A percentile compares a stretch with the other conserved stretches of the same genome.
Conservation (phyloP, 1,140 invertebrate genomes). For the Oedothorax gibbosus region DNA sequence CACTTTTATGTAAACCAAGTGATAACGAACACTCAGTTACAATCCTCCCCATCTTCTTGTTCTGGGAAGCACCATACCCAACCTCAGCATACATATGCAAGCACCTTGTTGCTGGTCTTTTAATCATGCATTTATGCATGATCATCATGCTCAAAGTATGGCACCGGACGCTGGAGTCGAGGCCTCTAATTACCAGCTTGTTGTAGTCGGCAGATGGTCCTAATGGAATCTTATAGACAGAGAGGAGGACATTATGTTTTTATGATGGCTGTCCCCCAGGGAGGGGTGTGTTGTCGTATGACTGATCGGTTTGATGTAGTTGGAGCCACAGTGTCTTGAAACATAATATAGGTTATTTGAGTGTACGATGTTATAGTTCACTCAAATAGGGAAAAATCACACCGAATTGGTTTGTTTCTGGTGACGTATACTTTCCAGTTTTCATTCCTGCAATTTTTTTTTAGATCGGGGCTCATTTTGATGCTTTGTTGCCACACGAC, state of each 20-base stretch:
- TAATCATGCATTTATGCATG: constrained; percentile 33
- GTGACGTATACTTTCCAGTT: no score
- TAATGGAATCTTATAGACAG: constrained; percentile 43
- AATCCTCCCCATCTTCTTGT: neutral
- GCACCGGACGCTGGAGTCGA: constrained; percentile 2
- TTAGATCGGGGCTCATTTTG: no score
- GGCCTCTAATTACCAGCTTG: constrained; percentile 14
- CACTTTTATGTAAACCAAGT: neutral
- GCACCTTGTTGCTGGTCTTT: neutral
- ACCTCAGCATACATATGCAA: constrained; percentile 22
- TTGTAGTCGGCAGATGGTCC: constrained; percentile 7
- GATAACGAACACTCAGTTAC: neutral
- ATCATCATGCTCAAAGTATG: neutral
- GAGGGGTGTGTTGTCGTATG: neutral
- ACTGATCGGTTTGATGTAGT: neutral
- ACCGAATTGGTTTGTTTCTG: no score
- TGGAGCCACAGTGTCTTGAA: no score
- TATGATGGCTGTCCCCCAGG: neutral
- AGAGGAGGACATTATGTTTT: constrained; percentile 8
- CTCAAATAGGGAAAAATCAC: no score
- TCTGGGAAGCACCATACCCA: neutral
- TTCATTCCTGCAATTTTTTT: no score
- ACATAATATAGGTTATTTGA: no score
- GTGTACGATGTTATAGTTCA: no score
- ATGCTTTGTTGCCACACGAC: no score